Conservation (phyloP, 2,113 vertebrate species). For the Spermophilus dauricus region DNA sequence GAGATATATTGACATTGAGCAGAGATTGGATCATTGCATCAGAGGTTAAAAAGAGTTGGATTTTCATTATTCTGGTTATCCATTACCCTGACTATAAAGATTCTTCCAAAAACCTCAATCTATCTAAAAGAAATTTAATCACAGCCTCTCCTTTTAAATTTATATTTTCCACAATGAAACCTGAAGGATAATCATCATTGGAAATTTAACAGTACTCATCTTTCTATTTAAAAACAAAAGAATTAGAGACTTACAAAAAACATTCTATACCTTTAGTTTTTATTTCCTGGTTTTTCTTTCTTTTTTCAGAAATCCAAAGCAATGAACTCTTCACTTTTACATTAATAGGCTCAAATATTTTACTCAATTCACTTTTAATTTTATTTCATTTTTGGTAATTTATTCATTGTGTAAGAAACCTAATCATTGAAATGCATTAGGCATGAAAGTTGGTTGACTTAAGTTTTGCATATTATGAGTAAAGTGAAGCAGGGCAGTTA, state of each 20-base stretch:
- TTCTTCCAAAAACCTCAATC: conserved; percentile 63
- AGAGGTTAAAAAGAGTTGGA: conserved; percentile 60
- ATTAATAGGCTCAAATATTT: background rate
- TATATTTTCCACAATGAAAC: conserved; percentile 69
- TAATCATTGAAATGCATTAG: background rate
- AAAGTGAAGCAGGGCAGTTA: background rate
- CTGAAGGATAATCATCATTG: conserved; percentile 71
- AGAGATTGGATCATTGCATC: conserved; percentile 55
- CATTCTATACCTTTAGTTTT: background rate
- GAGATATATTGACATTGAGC: background rate
- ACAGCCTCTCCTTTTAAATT: conserved; percentile 71
- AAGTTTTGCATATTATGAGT: background rate
- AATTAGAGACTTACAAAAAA: background rate
- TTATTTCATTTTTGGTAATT: background rate
- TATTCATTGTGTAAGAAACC: conserved; percentile 15
- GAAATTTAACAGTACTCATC: conserved; percentile 41
- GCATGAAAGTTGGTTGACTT: background rate
- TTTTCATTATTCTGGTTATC: conserved; percentile 63
- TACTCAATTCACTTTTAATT: background rate
- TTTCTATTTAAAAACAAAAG: background rate
- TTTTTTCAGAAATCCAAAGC: background rate
- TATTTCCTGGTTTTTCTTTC: background rate
- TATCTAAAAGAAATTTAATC: conserved; percentile 74
- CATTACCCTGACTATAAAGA: conserved; percentile 68
- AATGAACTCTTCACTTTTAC: background rate